Evolutionary conservation across 2,113 vertebrate species (phyloP).

Genomic region (Elgaria multicarinata): DNA sequence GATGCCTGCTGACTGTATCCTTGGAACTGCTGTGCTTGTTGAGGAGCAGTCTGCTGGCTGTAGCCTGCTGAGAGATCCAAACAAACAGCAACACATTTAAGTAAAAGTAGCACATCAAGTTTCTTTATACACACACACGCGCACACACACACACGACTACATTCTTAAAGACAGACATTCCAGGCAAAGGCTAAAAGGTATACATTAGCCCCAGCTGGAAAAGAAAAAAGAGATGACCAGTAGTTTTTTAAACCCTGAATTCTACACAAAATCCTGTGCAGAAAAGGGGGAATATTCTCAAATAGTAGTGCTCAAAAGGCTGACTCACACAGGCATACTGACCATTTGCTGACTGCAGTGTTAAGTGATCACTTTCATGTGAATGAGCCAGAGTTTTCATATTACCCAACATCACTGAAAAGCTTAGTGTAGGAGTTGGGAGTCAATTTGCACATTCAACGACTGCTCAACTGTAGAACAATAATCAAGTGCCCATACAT

Average conservation of each 20-base stretch:
- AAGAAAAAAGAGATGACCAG: background rate
- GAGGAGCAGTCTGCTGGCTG: slow-evolving; percentile 87
- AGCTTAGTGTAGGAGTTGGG: too few relatives aligned
- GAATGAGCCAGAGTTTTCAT: background rate
- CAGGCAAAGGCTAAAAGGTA: background rate
- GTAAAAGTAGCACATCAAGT: accelerated
- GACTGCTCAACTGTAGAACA: background rate
- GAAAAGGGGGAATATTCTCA: background rate
- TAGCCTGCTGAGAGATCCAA: slow-evolving; percentile 84
- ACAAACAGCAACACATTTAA: slow-evolving; percentile 20
- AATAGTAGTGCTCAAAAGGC: background rate
- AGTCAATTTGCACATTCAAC: background rate
- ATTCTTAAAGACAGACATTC: background rate
- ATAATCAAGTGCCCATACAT: background rate
- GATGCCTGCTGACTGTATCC: slow-evolving; percentile 87
- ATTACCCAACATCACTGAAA: background rate
- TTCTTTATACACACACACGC: accelerated
- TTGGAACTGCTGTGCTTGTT: slow-evolving; percentile 91
- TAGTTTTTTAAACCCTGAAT: background rate
- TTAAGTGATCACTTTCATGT: background rate
- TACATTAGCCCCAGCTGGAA: background rate
- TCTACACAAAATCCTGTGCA: background rate
- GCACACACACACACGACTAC: too few relatives aligned
- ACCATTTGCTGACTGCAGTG: background rate
- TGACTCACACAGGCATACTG: background rate